phyloP scores from a whole-genome alignment of 2,113 vertebrate species.

The Struthidea cinerea region DNA sequence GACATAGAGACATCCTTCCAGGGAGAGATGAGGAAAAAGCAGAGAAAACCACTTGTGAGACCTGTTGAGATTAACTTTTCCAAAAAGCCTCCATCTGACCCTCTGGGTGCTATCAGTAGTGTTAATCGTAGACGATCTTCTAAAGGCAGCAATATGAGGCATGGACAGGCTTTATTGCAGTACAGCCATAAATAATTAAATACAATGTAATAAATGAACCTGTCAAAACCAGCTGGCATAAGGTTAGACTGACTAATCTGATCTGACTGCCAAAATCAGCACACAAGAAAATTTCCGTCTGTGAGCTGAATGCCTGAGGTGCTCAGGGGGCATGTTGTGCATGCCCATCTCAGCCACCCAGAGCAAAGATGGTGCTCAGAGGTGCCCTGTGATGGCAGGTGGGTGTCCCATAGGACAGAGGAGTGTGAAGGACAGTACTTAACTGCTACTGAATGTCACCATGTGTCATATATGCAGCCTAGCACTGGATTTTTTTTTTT shows the following conservation, averaged over 20 bases:
- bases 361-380: neutral
- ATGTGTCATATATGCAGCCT: neutral
- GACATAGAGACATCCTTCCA: neutral
- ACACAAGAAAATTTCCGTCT: neutral
- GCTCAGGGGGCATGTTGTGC: neutral
- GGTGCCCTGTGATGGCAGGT: neutral
- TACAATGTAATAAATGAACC: neutral
- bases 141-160: neutral
- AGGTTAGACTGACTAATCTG: neutral
- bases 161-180: neutral
- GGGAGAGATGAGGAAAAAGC: neutral
- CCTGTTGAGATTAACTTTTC: neutral
- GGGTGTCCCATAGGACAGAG: neutral
- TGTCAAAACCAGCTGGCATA: neutral
- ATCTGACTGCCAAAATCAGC: neutral
- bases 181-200: constrained; percentile 13
- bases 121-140: neutral
- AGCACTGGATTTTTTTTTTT: neutral
- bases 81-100: neutral
- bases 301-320: neutral
- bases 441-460: neutral
- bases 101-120: neutral
- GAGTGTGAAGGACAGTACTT: neutral
- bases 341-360: neutral
- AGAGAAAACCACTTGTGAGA: neutral